Base-by-base conservation (phyloP, 2,888 invertebrate genomes). In the Aphidius colemani region DNA sequence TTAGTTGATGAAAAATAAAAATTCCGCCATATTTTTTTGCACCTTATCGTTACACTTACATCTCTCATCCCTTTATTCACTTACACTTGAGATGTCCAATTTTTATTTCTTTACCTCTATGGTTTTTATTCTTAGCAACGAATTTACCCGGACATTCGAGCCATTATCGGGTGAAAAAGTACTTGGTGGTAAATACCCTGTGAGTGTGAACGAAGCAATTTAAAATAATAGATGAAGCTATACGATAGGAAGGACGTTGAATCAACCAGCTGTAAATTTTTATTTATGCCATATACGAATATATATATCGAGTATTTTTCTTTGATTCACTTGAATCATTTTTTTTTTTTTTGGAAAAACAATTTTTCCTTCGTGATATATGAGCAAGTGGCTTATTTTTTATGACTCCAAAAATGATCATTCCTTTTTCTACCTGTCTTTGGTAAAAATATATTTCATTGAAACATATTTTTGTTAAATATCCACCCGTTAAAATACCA, bases 181-280 rank as follows among this genome's bases (percentile, higher is more conserved):
- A 55, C 61, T 59, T 57, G 57, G 59, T 59, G 57, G 61, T 66
- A 69, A 66, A 67, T 67, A 66, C 61, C 64, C 51, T 18, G 59
- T 61, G 56, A 67, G 66, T 60, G 65, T 63, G 56, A 57, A 64
- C 62, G 55, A 58, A 63, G 65, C 46, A 60, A 65, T 67, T 69
- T 48, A 64, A 67, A 67, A 63, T 67, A 67, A 63, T 66, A 64
- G 58, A 66, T 63, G 62, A 62, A 66, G 65, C 57, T 46, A 13
- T 57, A 40, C 57, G 10, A 57, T 48, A 46, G 57, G 57, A 46
- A 53, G 44, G 11, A 60, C 40, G n/a, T 43, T n/a, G 50, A 53
- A 53, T 40, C n/a, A 30, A 43, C 30, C 39, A 44, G 40, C 60
- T 18, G 18, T 60, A 53, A 51, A 45, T 13, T 40, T 43, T 55